phyloP scores from a whole-genome alignment of 2,797 vertebrate species.

The Ctenopoma multispine region DNA sequence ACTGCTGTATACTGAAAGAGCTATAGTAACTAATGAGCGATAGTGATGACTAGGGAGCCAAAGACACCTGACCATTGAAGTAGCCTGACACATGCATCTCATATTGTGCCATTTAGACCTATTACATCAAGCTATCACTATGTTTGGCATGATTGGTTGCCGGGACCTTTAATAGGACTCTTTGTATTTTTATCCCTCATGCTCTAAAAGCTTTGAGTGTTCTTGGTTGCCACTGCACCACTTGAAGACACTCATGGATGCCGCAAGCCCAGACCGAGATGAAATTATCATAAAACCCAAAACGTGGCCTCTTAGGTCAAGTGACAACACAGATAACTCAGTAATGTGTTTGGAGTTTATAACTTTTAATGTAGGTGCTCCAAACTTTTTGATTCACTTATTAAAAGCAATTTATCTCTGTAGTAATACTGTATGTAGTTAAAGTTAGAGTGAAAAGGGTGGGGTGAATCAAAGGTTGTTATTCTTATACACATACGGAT shows the following conservation, averaged over 20 bases:
- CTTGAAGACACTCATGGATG: conserved; percentile 57
- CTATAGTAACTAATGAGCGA: not conserved
- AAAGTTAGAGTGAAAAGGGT: conserved; percentile 21
- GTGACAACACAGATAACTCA: conserved; percentile 24
- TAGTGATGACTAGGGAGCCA: conserved; percentile 18
- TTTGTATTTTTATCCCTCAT: conserved; percentile 41
- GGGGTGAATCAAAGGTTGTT: conserved; percentile 12
- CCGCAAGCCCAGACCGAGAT: conserved; percentile 13
- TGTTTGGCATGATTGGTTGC: conserved; percentile 45
- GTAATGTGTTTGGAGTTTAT: not conserved
- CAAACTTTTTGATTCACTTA: conserved; percentile 4
- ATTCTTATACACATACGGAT: conserved; percentile 3
- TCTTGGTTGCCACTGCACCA: conserved; percentile 52
- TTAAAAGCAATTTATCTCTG: conserved; percentile 20
- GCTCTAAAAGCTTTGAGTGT: conserved; percentile 71
- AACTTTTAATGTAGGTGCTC: conserved; percentile 19
- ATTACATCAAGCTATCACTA: conserved; percentile 34
- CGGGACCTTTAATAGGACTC: conserved; percentile 44
- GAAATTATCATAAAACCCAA: conserved; percentile 55
- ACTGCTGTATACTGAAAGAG: conserved; percentile 6
- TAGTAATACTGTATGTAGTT: not conserved
- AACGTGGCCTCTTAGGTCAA: conserved; percentile 38
- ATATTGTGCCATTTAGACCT: conserved; percentile 52
- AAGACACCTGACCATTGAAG: conserved; percentile 34
- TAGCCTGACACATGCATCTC: conserved; percentile 40